phyloP scores from a whole-genome alignment of 92 coral and sea anemone species.

The Porites rus region DNA sequence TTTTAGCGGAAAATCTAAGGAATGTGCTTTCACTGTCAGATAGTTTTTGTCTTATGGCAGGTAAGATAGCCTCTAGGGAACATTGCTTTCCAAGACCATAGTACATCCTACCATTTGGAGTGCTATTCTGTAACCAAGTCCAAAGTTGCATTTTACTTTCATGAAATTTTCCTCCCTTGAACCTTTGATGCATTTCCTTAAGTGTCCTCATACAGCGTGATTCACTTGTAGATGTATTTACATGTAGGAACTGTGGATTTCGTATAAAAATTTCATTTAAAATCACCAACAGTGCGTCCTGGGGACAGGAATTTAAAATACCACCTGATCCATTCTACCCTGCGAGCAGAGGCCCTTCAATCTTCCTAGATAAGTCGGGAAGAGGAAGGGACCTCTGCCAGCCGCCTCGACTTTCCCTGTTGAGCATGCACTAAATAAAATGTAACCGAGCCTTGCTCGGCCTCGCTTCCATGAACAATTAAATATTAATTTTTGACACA shows the following conservation, averaged over 20 bases:
- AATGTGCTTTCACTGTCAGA: not conserved
- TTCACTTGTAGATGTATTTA: not conserved
- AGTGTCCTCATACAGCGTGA: not conserved
- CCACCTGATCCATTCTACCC: slow-evolving; percentile 3
- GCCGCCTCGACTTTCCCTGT: too few relatives aligned
- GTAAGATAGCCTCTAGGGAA: slow-evolving; percentile 18
- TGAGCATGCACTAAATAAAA: too few relatives aligned
- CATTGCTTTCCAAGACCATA: slow-evolving; percentile 52
- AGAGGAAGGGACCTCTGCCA: too few relatives aligned
- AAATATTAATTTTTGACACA: not conserved
- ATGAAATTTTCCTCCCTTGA: slow-evolving; percentile 22
- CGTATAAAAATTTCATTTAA: not conserved
- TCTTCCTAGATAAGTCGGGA: too few relatives aligned
- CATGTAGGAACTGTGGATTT: not conserved
- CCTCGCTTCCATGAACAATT: not conserved
- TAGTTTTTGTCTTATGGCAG: not conserved
- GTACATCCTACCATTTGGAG: slow-evolving; percentile 9
- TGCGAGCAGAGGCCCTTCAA: too few relatives aligned
- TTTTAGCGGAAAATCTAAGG: not conserved
- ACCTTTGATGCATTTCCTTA: not conserved
- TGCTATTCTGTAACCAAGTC: slow-evolving; percentile 19
- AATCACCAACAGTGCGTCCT: slow-evolving; percentile 17
- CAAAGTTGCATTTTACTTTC: slow-evolving; percentile 38
- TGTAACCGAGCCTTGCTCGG: too few relatives aligned
- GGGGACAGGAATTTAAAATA: slow-evolving; percentile 27